Base-by-base conservation (phyloP, 2,113 vertebrate genomes). In the Typhlomys cinereus region DNA sequence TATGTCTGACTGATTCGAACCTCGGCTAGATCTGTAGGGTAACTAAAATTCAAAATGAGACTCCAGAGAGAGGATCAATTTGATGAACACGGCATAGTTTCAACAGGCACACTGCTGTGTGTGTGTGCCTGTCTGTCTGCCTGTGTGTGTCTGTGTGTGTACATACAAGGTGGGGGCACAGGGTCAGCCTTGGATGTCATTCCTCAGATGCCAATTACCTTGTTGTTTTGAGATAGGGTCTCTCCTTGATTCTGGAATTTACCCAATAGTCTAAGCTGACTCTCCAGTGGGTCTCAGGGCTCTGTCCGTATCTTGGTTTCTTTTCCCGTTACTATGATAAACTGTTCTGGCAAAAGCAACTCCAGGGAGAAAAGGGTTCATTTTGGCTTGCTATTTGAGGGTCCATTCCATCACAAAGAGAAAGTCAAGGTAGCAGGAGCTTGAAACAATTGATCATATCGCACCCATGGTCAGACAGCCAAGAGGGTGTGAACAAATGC, bases 1-100 rank as follows among this genome's bases (percentile, higher is more conserved):
- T 44, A 46, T 23, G 10, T 84, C 74, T 92, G 86, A 90, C 87
- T 90, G n/a, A 52, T 79, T 27, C 69, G 57, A 67, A 57, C 84
- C 83, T 76, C 48, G 59, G 0, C 76, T 50, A 64, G 83, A 64
- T 70, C 74, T 7, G 29, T 3, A 18, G 54, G 69, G 34, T 54
- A 57, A 44, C 36, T 15, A 76, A 86, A 86, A 95, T 36, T 71
- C 31, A 73, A 27, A 67, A n/a, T 57, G 20, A 67, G 75, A 87
- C 88, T 87, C 78, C 4, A 1, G 5, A 5, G 64, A 12, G 8
- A 81, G 67, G 41, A 12, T 36, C 71, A 84, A 39, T 21, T 46
- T 66, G 80, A 74, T 59, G 66, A 74, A 44, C 9, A 34, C 7
- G 20, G 36, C 34, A 36, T 12, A 18, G 27, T 57, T 83, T 92